A percentile compares a stretch with the other conserved stretches of the same genome.
phyloP scores from a whole-genome alignment of 2,888 invertebrate genomes.

The Griposia aprilina region DNA sequence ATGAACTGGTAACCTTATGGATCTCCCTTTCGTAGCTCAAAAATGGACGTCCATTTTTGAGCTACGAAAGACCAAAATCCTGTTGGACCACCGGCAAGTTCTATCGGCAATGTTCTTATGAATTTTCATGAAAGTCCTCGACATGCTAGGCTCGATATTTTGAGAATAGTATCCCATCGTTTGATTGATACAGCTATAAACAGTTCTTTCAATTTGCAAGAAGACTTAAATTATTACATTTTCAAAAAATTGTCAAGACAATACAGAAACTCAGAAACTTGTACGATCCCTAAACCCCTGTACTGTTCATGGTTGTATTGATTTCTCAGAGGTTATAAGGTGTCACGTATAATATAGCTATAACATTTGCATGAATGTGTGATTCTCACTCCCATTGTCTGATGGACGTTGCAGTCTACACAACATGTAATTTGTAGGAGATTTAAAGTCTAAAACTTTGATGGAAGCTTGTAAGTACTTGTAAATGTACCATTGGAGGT shows the following conservation, averaged over 20 bases:
- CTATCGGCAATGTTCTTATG: not conserved
- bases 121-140: not conserved
- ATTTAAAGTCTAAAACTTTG: not conserved
- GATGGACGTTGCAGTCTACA: not conserved
- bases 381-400: conserved; percentile 2
- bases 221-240: not conserved
- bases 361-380: conserved; percentile 40
- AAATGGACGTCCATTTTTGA: no score
- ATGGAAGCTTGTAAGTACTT: not conserved
- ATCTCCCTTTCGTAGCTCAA: no score
- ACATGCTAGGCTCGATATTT: not conserved
- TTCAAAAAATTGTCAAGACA: not conserved
- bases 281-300: not conserved
- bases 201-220: not conserved
- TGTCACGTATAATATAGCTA: conserved; percentile 14
- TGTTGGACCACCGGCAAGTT: not conserved
- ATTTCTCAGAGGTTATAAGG: conserved; percentile 31
- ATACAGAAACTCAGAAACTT: not conserved
- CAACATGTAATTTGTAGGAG: not conserved
- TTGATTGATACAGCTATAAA: not conserved
- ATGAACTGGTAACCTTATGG: not conserved
- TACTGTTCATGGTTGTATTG: conserved; percentile 23
- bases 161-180: not conserved
- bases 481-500: not conserved
- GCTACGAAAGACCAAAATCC: not conserved